Conservation (phyloP, 2,888 invertebrate species). For the Amblyjoppa proteus region DNA sequence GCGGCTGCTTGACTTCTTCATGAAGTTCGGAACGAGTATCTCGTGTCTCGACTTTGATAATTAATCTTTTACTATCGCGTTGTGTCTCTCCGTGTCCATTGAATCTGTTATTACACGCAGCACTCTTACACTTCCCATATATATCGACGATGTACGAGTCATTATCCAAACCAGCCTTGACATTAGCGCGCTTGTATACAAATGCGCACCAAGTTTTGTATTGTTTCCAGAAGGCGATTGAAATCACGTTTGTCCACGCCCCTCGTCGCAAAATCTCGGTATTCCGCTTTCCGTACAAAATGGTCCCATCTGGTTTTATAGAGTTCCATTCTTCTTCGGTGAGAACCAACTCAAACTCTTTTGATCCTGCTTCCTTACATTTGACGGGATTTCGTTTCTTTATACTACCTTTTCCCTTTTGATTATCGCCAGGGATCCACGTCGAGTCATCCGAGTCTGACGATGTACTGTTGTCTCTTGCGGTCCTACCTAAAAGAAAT, state of each 20-base stretch:
- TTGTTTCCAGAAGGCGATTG: slow-evolving; percentile 34
- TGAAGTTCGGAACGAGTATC: slow-evolving; percentile 42
- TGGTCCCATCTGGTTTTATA: slow-evolving; percentile 29
- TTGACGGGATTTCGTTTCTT: too few species aligned
- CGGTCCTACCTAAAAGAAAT: neutral
- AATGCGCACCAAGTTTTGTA: slow-evolving; percentile 50
- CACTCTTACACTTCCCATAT: slow-evolving; percentile 41
- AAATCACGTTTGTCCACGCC: slow-evolving; percentile 51
- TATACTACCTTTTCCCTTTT: neutral
- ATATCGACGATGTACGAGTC: slow-evolving; percentile 37
- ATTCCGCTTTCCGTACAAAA: slow-evolving; percentile 21
- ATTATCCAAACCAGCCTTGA: neutral
- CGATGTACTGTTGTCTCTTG: neutral
- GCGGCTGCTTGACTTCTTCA: slow-evolving; percentile 48
- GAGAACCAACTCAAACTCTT: slow-evolving; percentile 40
- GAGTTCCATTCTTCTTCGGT: slow-evolving; percentile 41
- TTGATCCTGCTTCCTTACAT: too few species aligned
- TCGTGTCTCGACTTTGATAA: slow-evolving; percentile 32
- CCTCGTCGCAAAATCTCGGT: slow-evolving; percentile 29
- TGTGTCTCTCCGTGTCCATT: slow-evolving; percentile 34
- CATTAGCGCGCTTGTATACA: slow-evolving; percentile 48
- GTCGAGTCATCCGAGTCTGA: neutral
- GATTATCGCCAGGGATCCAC: neutral
- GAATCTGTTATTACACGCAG: slow-evolving; percentile 37
- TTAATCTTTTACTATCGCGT: slow-evolving; percentile 8